A percentile compares a stretch with the other conserved stretches of the same genome.
These are phyloP conservation scores for Pedetes capensis DNA, from an alignment of 2,113 vertebrate genomes.

Conservation along the genomic window DNA sequence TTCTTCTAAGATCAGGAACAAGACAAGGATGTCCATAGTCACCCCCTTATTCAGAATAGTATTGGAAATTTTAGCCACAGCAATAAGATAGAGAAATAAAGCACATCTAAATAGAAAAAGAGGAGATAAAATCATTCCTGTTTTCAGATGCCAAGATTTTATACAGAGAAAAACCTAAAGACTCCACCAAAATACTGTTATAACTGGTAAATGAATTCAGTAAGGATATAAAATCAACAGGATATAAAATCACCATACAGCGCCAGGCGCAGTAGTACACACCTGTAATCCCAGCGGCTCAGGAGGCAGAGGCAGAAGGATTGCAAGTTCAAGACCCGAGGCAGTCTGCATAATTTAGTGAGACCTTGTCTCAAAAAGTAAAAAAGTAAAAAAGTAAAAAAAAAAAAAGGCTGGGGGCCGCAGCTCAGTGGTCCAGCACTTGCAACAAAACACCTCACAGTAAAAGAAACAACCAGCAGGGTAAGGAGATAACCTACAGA, in stretches of 20 bases:
- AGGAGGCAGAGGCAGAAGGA: no score
- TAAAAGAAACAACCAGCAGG: background rate
- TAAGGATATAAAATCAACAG: background rate
- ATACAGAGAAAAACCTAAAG: background rate
- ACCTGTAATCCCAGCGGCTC: no score
- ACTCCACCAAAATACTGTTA: background rate
- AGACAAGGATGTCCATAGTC: background rate
- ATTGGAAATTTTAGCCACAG: background rate
- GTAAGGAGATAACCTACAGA: background rate
- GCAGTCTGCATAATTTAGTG: no score
- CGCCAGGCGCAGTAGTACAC: background rate
- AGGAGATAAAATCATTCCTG: background rate
- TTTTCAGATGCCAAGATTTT: background rate
- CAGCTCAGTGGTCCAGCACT: no score
- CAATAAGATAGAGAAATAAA: background rate
- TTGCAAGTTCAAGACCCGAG: no score
- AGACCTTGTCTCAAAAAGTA: no score
- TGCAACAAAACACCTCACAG: no score
- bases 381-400: no score
- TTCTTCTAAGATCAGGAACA: background rate
- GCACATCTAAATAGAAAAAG: background rate
- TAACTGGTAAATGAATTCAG: background rate
- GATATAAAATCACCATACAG: background rate
- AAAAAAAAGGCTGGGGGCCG: no score
- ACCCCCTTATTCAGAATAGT: no score